These are phyloP conservation scores for Argya squamiceps DNA, from an alignment of 2,797 vertebrate genomes.

Conservation along the genomic window DNA sequence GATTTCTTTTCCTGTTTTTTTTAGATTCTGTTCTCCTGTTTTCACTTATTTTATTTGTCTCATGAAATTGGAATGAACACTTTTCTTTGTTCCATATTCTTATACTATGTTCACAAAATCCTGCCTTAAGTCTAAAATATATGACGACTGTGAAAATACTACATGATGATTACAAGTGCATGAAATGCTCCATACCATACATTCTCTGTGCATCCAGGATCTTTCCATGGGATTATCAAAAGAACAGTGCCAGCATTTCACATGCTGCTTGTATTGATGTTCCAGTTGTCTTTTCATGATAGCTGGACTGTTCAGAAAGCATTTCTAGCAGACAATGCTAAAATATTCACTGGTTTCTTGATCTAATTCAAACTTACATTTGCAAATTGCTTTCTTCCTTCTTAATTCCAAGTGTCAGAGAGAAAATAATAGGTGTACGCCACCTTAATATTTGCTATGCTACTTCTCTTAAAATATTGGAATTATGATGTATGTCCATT, in stretches of 20 bases:
- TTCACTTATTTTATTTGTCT: not conserved
- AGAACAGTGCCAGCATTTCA: not conserved
- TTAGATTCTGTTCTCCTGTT: not conserved
- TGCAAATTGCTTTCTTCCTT: slow-evolving; percentile 10
- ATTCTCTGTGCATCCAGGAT: not conserved
- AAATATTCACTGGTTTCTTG: slow-evolving; percentile 4
- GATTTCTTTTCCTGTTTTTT: not conserved
- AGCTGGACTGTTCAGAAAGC: not conserved
- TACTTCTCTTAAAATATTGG: not conserved
- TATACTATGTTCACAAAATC: not conserved
- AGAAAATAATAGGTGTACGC: not conserved
- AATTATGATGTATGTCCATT: not conserved
- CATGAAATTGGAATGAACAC: not conserved
- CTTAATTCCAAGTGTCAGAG: slow-evolving; percentile 2
- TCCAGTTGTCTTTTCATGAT: not conserved
- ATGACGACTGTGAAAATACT: slow-evolving; percentile 30
- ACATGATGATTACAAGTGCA: slow-evolving; percentile 17
- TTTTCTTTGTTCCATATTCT: not conserved
- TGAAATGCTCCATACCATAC: not conserved
- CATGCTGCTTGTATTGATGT: not conserved
- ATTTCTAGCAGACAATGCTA: not conserved
- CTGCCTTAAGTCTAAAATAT: not conserved
- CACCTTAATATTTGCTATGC: not conserved
- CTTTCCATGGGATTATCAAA: not conserved
- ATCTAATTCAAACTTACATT: slow-evolving; percentile 7